A percentile compares a stretch with the other conserved stretches of the same genome.
Evolutionary conservation across 2,888 invertebrate genomes (phyloP).

Genomic region (Tigriopus californicus): DNA sequence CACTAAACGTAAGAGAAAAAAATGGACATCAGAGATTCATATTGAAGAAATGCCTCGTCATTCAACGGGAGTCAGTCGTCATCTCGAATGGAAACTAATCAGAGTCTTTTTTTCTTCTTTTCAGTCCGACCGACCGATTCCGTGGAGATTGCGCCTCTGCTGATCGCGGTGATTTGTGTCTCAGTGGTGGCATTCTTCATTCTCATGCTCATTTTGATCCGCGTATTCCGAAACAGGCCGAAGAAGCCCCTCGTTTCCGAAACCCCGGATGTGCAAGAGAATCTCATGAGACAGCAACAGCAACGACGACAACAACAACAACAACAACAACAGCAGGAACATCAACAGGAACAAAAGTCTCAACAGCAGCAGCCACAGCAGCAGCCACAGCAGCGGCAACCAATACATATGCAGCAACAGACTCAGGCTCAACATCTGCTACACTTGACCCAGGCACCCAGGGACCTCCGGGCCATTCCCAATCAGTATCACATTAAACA

Average conservation of each 20-base stretch:
- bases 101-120: background rate
- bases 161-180: background rate
- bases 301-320: too few relatives aligned
- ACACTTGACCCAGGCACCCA: background rate
- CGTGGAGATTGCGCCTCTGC: background rate
- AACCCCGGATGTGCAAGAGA: conserved; percentile 9
- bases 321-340: too few relatives aligned
- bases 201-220: background rate
- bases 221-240: background rate
- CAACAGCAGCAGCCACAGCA: background rate
- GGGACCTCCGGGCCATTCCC: background rate
- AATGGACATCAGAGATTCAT: background rate
- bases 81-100: background rate
- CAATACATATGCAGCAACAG: too few relatives aligned
- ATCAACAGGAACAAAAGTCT: too few relatives aligned
- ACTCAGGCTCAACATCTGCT: too few relatives aligned
- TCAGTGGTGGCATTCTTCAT: background rate
- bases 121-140: too few relatives aligned
- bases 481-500: background rate
- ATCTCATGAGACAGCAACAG: background rate
- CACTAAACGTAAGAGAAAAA: background rate
- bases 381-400: too few relatives aligned
- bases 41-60: too few relatives aligned
- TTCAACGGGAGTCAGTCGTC: background rate
- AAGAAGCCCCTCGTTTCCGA: background rate